Evolutionary conservation across 2,797 vertebrate genomes (phyloP), one percentile per base, ranked within the genome.

Genomic region (Paedocypris micromegethes): DNA sequence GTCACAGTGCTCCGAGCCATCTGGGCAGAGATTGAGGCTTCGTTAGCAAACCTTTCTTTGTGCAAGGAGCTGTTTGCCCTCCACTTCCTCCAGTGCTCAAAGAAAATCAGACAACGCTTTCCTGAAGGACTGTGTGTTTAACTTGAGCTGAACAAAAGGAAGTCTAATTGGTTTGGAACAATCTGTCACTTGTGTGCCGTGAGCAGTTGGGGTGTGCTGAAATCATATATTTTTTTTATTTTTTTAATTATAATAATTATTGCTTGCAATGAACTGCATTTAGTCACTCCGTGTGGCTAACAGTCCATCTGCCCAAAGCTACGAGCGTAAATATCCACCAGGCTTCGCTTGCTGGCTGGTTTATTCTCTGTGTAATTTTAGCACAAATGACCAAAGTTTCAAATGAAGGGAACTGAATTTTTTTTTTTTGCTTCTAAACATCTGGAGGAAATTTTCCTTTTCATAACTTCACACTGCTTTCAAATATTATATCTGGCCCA

Each of bases 111-210:
- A 88, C 85, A 85, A 78, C 69, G 80, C 79, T 68, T 46, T 76
- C 74, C 80, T 85, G 81, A 82, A 87, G 81, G 84, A 85, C 84
- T 85, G 83, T 82, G 84, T 82, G 84, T 83, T 87, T 88, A 86
- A 88, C 85, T 87, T 81, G 76, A 68, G 72, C 78, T 81, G 80
- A 90, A 88, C 89, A 87, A 90, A 88, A 88, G 85, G 81, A 73
- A 54, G 81, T 82, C 85, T 90, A 89, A 90, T 89, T 89, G 88
- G 86, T 88, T 88, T 86, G 88, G 87, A 84, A 78, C 87, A 88
- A 87, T 87, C 86, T 88, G 87, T 86, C 86, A 80, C 85, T 85
- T 65, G 74, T 82, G 81, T 78, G 80, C 82, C 79, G 82, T 76
- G 78, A 86, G 81, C 81, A 84, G 83, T 84, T 82, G 58, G 85